Conservation (phyloP, 2,888 invertebrate species). For the Hydropsyche betteni region DNA sequence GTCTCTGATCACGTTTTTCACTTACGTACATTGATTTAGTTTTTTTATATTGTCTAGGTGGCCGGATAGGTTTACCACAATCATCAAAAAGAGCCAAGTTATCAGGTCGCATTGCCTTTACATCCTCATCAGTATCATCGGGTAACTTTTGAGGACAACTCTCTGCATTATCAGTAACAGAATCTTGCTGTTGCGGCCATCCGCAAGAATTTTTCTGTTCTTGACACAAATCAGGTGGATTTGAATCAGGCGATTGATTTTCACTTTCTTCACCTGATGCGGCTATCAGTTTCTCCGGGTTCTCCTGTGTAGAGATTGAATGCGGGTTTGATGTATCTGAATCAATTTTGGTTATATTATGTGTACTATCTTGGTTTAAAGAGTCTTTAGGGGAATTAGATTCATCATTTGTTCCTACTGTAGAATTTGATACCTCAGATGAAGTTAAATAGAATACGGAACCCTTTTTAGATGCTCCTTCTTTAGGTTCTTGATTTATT, state of each 20-base stretch:
- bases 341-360: conserved; percentile 52
- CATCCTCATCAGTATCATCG: conserved; percentile 55
- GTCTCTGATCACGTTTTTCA: conserved; percentile 71
- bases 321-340: conserved; percentile 26
- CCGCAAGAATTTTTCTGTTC: conserved; percentile 60
- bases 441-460: conserved; percentile 63
- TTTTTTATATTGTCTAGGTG: conserved; percentile 66
- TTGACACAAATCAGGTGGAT: conserved; percentile 57
- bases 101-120: conserved; percentile 66
- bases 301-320: conserved; percentile 33
- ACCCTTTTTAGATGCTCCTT: conserved; percentile 55
- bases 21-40: conserved; percentile 55
- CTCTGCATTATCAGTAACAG: conserved; percentile 51
- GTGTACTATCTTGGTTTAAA: conserved; percentile 55
- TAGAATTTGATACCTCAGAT: conserved; percentile 55
- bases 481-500: conserved; percentile 61
- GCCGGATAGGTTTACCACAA: conserved; percentile 66
- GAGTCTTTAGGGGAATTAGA: conserved; percentile 52
- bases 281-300: background rate
- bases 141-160: conserved; percentile 56
- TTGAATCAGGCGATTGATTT: conserved; percentile 1
- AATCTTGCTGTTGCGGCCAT: conserved; percentile 56
- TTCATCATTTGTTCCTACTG: conserved; percentile 56
- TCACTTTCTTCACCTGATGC: background rate
- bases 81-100: conserved; percentile 70